Conservation (phyloP, 2,797 vertebrate genomes). For the Syngnathus acus region DNA sequence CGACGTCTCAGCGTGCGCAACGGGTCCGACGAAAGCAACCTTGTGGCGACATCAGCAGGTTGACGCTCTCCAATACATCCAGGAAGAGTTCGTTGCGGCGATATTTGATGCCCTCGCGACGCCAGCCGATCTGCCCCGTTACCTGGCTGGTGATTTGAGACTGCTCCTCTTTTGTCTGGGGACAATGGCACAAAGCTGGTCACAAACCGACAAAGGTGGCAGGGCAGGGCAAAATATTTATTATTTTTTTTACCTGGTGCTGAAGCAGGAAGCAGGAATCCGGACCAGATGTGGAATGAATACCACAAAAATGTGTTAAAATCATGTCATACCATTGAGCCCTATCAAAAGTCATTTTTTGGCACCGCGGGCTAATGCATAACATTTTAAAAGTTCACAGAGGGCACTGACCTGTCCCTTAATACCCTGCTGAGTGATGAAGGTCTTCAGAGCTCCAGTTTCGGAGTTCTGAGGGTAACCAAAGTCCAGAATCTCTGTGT, state of each 20-base stretch:
- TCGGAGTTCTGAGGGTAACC: conserved; percentile 99
- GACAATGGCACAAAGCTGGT: conserved; percentile 34
- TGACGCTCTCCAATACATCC: conserved; percentile 96
- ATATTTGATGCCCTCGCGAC: conserved; percentile 97
- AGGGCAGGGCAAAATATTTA: background rate
- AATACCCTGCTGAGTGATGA: conserved; percentile 98
- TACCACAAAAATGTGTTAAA: background rate
- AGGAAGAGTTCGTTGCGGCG: conserved; percentile 96
- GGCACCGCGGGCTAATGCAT: background rate
- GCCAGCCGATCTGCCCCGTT: conserved; percentile 97
- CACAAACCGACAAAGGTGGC: conserved; percentile 9
- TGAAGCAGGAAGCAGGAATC: conserved; percentile 34
- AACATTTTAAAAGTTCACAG: background rate
- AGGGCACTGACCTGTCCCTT: conserved; percentile 87
- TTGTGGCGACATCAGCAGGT: conserved; percentile 97
- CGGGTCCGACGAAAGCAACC: conserved; percentile 60
- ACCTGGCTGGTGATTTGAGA: conserved; percentile 99
- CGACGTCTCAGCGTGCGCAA: background rate
- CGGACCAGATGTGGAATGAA: conserved; percentile 3
- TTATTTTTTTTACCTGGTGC: conserved; percentile 66
- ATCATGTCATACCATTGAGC: background rate
- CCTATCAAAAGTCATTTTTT: background rate
- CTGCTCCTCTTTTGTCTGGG: conserved; percentile 95
- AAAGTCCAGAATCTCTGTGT: conserved; percentile 96
- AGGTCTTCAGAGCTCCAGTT: conserved; percentile 97